These are phyloP conservation scores for Poliocrania exsul DNA, from an alignment of 2,797 vertebrate genomes.

Conservation along the genomic window DNA sequence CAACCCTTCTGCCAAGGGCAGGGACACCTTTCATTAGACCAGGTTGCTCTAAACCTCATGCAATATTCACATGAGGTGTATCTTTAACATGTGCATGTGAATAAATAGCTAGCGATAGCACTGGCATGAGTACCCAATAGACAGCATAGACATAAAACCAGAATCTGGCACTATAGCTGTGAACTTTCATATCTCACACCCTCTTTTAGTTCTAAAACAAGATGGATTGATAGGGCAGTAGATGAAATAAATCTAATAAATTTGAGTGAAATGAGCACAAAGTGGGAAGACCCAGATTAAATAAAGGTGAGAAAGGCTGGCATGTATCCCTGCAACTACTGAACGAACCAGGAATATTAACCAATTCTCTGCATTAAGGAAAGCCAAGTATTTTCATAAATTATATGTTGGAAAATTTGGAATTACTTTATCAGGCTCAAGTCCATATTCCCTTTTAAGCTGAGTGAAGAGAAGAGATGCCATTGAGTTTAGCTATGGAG, in stretches of 20 bases:
- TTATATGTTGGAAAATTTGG: neutral
- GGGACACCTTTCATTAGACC: neutral
- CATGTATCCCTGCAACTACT: neutral
- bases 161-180: neutral
- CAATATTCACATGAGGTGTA: neutral
- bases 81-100: neutral
- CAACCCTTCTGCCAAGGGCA: neutral
- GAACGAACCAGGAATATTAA: neutral
- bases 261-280: neutral
- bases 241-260: neutral
- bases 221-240: neutral
- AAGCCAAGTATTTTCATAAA: neutral
- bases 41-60: neutral
- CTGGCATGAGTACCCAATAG: rapidly evolving
- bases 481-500: neutral
- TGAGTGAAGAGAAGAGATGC: neutral
- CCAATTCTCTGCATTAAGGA: neutral
- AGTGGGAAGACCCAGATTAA: neutral
- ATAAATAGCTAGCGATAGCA: too few species aligned
- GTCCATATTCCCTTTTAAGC: neutral
- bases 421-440: neutral
- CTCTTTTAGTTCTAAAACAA: neutral
- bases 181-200: neutral
- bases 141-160: too few species aligned
- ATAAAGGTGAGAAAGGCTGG: neutral